These are phyloP conservation scores for Cancer borealis DNA, from an alignment of 2,888 invertebrate genomes.

Conservation along the genomic window DNA sequence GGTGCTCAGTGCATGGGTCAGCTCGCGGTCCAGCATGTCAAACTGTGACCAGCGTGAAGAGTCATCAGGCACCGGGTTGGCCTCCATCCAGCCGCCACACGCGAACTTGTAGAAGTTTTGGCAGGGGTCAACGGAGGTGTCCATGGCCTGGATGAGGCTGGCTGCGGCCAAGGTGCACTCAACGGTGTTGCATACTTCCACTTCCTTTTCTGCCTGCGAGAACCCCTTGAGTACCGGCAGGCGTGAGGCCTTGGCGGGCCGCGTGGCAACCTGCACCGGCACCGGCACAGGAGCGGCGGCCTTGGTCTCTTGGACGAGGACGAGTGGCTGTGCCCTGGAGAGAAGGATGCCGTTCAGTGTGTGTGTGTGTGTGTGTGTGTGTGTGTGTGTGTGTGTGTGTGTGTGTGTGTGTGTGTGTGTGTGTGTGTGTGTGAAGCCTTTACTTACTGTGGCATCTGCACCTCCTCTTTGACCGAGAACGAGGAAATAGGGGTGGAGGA, in stretches of 20 bases:
- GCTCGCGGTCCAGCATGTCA: conserved; percentile 55
- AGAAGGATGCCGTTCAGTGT: neutral
- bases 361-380: neutral
- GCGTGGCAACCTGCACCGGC: neutral
- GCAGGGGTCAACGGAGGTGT: conserved; percentile 71
- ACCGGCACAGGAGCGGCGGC: neutral
- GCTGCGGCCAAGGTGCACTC: conserved; percentile 70
- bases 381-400: neutral
- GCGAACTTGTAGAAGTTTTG: conserved; percentile 75
- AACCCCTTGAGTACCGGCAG: conserved; percentile 50
- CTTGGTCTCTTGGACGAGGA: neutral
- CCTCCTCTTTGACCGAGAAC: neutral
- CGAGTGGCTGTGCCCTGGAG: neutral
- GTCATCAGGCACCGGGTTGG: conserved; percentile 63
- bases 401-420: conserved; percentile 2
- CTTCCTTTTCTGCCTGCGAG: neutral
- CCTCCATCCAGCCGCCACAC: conserved; percentile 66
- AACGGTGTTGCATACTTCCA: conserved; percentile 58
- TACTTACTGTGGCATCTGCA: neutral
- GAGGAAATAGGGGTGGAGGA: neutral
- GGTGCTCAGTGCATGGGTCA: conserved; percentile 62
- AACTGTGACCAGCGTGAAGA: conserved; percentile 69
- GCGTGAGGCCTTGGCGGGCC: neutral
- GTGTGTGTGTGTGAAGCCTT: neutral
- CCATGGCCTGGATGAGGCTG: conserved; percentile 69